Evolutionary conservation across 2,113 vertebrate genomes (phyloP).

Genomic region (Scalopus aquaticus): DNA sequence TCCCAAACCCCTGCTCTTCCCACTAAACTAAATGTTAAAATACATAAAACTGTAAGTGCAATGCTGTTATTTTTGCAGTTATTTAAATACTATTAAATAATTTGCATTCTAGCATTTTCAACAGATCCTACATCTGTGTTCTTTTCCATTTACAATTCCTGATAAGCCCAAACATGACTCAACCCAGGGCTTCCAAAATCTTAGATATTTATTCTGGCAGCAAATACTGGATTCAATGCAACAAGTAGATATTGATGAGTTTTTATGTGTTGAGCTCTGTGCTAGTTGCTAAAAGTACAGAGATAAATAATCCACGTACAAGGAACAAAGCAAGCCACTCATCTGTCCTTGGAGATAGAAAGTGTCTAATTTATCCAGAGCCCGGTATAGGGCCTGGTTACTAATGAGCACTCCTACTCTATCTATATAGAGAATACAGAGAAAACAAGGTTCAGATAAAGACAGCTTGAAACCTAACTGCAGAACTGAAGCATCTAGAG

Average conservation of each 20-base stretch:
- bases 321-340: background rate
- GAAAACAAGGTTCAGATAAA: no score
- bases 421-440: no score
- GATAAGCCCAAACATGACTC: background rate
- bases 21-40: background rate
- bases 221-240: background rate
- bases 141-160: conserved; percentile 16
- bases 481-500: no score
- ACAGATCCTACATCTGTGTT: background rate
- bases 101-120: background rate
- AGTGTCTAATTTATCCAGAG: background rate
- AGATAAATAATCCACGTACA: background rate
- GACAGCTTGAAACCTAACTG: no score
- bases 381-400: background rate
- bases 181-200: conserved; percentile 10
- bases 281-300: background rate
- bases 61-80: background rate
- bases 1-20: background rate
- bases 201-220: background rate
- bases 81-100: conserved; percentile 19
- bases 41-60: background rate
- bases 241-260: background rate
- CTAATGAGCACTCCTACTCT: background rate
- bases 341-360: background rate
- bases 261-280: background rate